phyloP scores from a whole-genome alignment of 2,888 invertebrate genomes.

The Pelosia muscerda region DNA sequence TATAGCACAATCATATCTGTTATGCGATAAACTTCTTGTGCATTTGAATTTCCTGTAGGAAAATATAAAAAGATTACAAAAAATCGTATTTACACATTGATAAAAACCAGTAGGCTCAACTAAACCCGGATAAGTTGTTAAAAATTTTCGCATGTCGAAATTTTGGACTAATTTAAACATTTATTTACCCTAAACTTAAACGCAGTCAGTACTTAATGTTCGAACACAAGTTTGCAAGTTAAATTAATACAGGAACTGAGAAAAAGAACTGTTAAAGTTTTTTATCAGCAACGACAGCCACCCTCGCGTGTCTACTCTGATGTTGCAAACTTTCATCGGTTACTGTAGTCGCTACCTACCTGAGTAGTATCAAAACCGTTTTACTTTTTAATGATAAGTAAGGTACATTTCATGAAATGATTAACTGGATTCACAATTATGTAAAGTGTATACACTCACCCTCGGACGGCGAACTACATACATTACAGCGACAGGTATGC shows the following conservation, averaged over 20 bases:
- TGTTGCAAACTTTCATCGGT: not conserved
- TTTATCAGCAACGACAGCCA: not conserved
- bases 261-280: not conserved
- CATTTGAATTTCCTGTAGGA: too few relatives aligned
- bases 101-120: too few relatives aligned
- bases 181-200: not conserved
- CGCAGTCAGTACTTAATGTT: not conserved
- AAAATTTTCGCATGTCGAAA: too few relatives aligned
- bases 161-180: not conserved
- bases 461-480: slow-evolving; percentile 6
- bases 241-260: not conserved
- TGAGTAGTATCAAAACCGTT: not conserved
- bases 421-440: not conserved
- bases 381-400: not conserved
- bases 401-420: not conserved
- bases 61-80: too few relatives aligned
- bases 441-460: not conserved
- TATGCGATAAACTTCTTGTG: not conserved
- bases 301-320: not conserved
- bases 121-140: too few relatives aligned
- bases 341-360: not conserved
- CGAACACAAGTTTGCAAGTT: not conserved
- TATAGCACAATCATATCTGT: too few relatives aligned
- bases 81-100: too few relatives aligned
- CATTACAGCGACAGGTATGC: not conserved